Evolutionary conservation across 2,797 vertebrate genomes (phyloP), one percentile per base, ranked within the genome.

Genomic region (Acropternis orthonyx): DNA sequence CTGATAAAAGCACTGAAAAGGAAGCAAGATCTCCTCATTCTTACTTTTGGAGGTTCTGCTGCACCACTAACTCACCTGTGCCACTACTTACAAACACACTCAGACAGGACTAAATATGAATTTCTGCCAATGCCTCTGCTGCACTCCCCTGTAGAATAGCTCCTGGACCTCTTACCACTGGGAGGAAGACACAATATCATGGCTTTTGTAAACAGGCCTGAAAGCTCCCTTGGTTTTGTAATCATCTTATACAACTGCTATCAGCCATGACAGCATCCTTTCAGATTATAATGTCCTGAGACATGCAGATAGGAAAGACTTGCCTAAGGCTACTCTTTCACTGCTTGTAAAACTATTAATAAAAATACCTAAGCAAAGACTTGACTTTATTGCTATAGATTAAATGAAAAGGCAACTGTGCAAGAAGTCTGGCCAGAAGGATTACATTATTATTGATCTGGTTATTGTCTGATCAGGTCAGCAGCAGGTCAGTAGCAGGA

Each of bases 261-360:
- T 93, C 80, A 89, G 79, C 65, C 77, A 63, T 67, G 92, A 96
- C 82, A 82, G 83, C 88, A 94, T 93, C 95, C 92, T 79, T 96
- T 95, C 88, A 94, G 89, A 82, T 76, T 46, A 81, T 83, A 58
- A 75, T 34, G 74, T 93, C 65, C 74, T 36, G 55, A 96, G 85
- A 93, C 87, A 93, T 6, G 65, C 66, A 95, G 88, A 95, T 58
- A 95, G 81, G 24, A 95, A 78, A 93, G 56, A 54, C 72, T 93
- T 84, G 85, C 96, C 94, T 62, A 85, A 89, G 80, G 93, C 77
- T 71, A 65, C 59, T 90, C 82, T 95, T 79, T 67, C 63, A 58
- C 22, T 43, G 72, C 89, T 94, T 85, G 90, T 96, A 96, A 97
- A 95, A 95, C 91, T 86, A 96, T 59, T 88, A 93, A 94, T 90